These are phyloP conservation scores for Cheiracanthium punctorium DNA, from an alignment of 2,888 invertebrate genomes.

Conservation along the genomic window DNA sequence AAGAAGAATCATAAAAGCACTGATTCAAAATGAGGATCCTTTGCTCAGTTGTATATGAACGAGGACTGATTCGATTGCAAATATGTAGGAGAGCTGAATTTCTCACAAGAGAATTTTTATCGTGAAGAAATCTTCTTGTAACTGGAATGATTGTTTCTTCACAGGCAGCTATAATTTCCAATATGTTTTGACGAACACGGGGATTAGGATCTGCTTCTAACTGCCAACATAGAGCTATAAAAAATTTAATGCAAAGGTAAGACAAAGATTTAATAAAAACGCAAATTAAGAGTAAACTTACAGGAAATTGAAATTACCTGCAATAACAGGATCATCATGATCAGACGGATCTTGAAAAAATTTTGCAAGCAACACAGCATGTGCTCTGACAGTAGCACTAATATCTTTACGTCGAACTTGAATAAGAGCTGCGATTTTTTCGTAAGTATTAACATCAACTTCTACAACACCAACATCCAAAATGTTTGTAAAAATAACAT, in stretches of 20 bases:
- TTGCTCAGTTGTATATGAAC: slow-evolving; percentile 33
- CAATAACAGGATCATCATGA: slow-evolving; percentile 50
- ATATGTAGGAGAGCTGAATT: slow-evolving; percentile 57
- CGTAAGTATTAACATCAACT: slow-evolving; percentile 32
- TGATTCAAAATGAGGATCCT: slow-evolving; percentile 44
- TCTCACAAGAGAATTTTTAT: slow-evolving; percentile 41
- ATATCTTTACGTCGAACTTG: slow-evolving; percentile 37
- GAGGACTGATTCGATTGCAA: slow-evolving; percentile 42
- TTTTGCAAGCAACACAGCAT: slow-evolving; percentile 51
- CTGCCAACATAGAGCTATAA: slow-evolving; percentile 47
- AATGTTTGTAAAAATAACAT: slow-evolving; percentile 38
- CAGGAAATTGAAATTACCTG: slow-evolving; percentile 26
- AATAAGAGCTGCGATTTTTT: slow-evolving; percentile 38
- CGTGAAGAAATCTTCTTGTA: slow-evolving; percentile 43
- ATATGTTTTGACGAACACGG: slow-evolving; percentile 44
- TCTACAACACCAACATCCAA: slow-evolving; percentile 55
- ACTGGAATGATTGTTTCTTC: slow-evolving; percentile 54
- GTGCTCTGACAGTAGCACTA: slow-evolving; percentile 43
- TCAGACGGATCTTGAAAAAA: slow-evolving; percentile 59
- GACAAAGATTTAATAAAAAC: background rate
- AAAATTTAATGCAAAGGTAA: background rate
- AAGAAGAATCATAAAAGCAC: slow-evolving; percentile 44
- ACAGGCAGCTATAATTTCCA: slow-evolving; percentile 55
- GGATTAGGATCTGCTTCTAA: slow-evolving; percentile 52
- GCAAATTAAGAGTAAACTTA: background rate